phyloP scores from a whole-genome alignment of 2,888 invertebrate genomes.

The Didymodactylos carnosus region DNA sequence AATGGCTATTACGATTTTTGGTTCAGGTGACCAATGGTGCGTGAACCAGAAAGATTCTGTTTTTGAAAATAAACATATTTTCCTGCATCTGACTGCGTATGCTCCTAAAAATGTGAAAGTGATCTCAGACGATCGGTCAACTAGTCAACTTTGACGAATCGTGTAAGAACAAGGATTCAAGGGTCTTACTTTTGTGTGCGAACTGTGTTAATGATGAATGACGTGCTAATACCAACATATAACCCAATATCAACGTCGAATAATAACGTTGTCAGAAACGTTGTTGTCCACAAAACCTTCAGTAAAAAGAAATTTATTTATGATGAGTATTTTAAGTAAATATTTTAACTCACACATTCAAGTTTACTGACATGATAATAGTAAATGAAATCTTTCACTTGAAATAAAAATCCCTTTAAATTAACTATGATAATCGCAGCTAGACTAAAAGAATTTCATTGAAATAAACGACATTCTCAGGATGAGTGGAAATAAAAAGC shows the following conservation, averaged over 20 bases:
- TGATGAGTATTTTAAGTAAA: background rate
- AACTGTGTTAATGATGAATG: background rate
- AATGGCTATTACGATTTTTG: too few species aligned
- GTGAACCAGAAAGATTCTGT: too few species aligned
- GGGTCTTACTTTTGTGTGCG: background rate
- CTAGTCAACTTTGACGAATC: too few species aligned
- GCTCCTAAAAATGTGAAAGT: too few species aligned
- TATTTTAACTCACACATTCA: constrained; percentile 44
- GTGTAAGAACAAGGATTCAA: too few species aligned
- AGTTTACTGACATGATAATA: constrained; percentile 56
- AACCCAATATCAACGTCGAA: constrained; percentile 28
- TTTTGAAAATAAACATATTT: too few species aligned
- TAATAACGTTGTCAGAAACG: constrained; percentile 23
- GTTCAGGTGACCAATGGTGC: too few species aligned
- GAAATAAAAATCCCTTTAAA: constrained; percentile 37
- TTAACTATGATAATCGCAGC: constrained; percentile 35
- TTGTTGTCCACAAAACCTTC: constrained; percentile 28
- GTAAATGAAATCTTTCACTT: constrained; percentile 47
- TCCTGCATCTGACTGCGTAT: too few species aligned
- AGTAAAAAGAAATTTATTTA: background rate
- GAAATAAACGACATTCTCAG: too few species aligned
- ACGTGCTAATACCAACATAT: constrained; percentile 19
- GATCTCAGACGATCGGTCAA: too few species aligned
- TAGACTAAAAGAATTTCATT: too few species aligned
- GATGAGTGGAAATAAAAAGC: too few species aligned